Conservation (phyloP, 2,113 vertebrate genomes). For the Thamnophis sirtalis region DNA sequence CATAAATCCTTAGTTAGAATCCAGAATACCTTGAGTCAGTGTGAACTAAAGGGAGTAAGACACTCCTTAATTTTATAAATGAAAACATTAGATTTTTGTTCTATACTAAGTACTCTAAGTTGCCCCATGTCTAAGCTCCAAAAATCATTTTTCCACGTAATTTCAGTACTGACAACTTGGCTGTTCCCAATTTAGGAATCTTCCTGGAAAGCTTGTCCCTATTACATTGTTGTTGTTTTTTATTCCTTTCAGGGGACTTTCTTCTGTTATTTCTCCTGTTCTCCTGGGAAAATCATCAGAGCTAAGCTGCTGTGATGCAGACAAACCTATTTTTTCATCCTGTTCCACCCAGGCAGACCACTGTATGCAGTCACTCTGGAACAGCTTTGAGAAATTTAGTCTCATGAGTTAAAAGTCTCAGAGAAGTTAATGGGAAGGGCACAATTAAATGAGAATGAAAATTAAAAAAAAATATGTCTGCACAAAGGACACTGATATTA, state of each 20-base stretch:
- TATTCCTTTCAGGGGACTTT: background rate
- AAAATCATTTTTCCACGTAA: background rate
- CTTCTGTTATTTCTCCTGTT: background rate
- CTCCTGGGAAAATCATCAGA: background rate
- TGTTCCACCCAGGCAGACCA: background rate
- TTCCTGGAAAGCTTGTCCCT: background rate
- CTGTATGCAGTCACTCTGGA: background rate
- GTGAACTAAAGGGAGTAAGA: background rate
- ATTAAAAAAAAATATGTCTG: background rate
- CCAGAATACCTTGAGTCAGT: background rate
- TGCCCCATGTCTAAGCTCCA: background rate
- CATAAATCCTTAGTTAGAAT: background rate
- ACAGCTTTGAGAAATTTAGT: background rate
- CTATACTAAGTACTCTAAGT: background rate
- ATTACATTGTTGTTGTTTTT: background rate
- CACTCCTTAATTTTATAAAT: background rate
- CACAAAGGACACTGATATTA: background rate
- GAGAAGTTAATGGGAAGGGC: background rate
- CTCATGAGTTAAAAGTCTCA: background rate
- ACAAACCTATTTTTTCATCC: background rate
- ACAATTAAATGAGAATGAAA: background rate
- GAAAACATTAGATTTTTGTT: background rate
- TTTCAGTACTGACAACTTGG: background rate
- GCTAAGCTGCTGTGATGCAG: background rate
- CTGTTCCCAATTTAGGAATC: background rate